Base-by-base conservation (phyloP, 2,888 invertebrate species). In the Apodemia hepburni region DNA sequence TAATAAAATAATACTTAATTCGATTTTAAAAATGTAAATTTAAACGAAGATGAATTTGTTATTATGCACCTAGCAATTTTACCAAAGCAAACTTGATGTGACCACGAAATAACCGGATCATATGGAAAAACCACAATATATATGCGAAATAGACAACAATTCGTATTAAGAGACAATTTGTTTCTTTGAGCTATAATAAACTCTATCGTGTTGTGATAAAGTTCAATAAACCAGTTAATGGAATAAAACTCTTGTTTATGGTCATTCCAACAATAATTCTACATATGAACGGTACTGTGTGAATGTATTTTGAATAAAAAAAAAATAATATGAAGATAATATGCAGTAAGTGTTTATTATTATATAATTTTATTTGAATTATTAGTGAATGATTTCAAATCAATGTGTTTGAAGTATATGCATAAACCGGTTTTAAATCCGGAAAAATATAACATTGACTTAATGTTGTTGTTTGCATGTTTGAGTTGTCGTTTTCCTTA, bases 71-170 rank as follows among this genome's bases (percentile, higher is more conserved):
- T 38, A 7, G 12, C 38, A 4, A 0, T 38, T 38, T 15, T 11
- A 11, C 38, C 2, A 38, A 12, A 11, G 7, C 38, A 11, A 38
- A 38, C 38, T 38, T 12, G 38, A 12, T 12, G 6, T 38, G 12
- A 38, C 38, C 54, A 61, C 49, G 58, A 61, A 42, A 64, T 71
- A 76, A 76, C 75, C 72, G 72, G 74, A 71, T 72, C 58, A 42
- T 61, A 64, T 66, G 75, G 75, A 70, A 77, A 78, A 77, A 73
- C 77, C 78, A 69, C 70, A 65, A 68, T 57, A 60, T 22, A 58
- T 59, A 27, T 60, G 29, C 42, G 18, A 47, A 49, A 54, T 51
- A 63, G 61, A 62, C 51, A 12, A 29, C 45, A 54, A 62, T 45
- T 63, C 51, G 51, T 47, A 66, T 66, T 45, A 60, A 65, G 49